Evolutionary conservation across 92 coral and sea anemone species (phyloP).

Genomic region (Phenganax stokvisi): DNA sequence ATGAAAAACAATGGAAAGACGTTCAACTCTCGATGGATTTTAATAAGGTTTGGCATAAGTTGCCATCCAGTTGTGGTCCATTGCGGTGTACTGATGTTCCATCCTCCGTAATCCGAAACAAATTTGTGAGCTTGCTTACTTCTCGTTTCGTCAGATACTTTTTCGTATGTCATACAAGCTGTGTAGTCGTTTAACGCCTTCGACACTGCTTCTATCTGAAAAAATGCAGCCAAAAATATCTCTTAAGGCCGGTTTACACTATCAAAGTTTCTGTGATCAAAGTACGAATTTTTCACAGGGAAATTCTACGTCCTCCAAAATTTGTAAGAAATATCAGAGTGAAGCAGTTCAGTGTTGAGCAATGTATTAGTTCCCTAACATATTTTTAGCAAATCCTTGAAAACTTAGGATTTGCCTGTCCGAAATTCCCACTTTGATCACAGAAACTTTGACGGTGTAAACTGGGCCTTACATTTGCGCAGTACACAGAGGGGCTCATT

Average conservation of each 20-base stretch:
- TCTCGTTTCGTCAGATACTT: conserved; percentile 53
- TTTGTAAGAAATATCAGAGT: no score
- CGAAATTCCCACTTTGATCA: no score
- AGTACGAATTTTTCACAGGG: no score
- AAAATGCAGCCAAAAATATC: no score
- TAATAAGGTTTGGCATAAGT: conserved; percentile 49
- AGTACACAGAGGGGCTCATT: background rate
- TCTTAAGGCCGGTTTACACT: no score
- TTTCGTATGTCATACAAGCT: conserved; percentile 64
- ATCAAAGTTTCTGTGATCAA: no score
- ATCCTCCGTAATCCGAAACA: conserved; percentile 64
- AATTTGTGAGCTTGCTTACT: conserved; percentile 54
- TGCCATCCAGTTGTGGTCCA: conserved; percentile 70
- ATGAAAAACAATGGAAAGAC: conserved; percentile 48
- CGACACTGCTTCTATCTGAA: conserved; percentile 73
- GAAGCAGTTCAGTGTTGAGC: no score
- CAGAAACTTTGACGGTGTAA: no score
- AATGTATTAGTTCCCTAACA: no score
- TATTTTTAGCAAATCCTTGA: no score
- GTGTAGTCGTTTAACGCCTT: conserved; percentile 74
- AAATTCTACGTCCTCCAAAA: no score
- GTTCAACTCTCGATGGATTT: conserved; percentile 54
- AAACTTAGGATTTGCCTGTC: no score
- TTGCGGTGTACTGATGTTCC: conserved; percentile 51
- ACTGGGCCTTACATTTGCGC: background rate